Evolutionary conservation across 30 jellyfish, hydroid and myxozoan genomes (phyloP).

Genomic region (Aurelia aurita): DNA sequence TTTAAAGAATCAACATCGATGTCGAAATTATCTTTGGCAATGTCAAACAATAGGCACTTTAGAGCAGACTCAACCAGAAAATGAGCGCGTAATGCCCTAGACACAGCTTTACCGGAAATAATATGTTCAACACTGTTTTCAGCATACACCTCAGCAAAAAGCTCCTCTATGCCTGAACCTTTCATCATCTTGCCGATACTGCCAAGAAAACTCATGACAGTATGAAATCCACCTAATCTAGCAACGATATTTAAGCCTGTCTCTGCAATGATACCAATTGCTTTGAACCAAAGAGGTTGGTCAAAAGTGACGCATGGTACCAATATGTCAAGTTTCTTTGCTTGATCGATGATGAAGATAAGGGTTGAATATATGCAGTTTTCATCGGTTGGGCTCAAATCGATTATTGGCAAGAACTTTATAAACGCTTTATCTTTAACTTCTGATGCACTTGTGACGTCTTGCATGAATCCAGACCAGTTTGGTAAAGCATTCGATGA

Average conservation of each 20-base stretch:
- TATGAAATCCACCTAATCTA: constrained; percentile 82
- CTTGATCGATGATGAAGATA: constrained; percentile 43
- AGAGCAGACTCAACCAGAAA: constrained; percentile 70
- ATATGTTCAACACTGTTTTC: constrained; percentile 63
- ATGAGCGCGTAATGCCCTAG: constrained; percentile 75
- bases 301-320: constrained; percentile 65
- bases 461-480: constrained; percentile 82
- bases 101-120: constrained; percentile 68
- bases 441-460: constrained; percentile 9
- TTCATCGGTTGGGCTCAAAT: constrained; percentile 71
- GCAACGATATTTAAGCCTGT: constrained; percentile 36
- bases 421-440: constrained; percentile 5
- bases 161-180: constrained; percentile 76
- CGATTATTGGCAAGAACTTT: constrained; percentile 61
- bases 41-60: constrained; percentile 25
- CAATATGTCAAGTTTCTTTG: constrained; percentile 16
- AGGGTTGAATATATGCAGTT: constrained; percentile 72
- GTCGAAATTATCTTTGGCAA: constrained; percentile 18
- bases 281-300: constrained; percentile 76
- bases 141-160: constrained; percentile 55
- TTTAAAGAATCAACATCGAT: constrained; percentile 28
- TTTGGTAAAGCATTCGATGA: constrained; percentile 24
- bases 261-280: constrained; percentile 67
- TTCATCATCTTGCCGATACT: constrained; percentile 67
- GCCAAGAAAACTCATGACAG: constrained; percentile 76